Evolutionary conservation across 2,888 invertebrate species (phyloP).

Genomic region (Laspeyria flexula): DNA sequence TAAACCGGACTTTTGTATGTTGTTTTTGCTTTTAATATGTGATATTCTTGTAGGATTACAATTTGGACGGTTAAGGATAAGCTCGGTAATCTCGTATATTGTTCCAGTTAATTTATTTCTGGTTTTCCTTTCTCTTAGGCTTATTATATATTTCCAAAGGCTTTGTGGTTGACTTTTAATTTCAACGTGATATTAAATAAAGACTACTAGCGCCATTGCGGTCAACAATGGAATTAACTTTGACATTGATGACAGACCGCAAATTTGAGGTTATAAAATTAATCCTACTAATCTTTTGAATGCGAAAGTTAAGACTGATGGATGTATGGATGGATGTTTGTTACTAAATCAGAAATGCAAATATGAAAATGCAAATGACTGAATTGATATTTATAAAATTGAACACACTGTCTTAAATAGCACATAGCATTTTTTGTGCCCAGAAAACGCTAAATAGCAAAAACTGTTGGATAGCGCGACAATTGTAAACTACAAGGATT

Average conservation of each 20-base stretch:
- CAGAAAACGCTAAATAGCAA: no score
- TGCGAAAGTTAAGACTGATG: no score
- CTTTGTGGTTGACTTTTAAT: neutral
- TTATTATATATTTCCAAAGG: neutral
- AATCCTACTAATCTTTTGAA: no score
- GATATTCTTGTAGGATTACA: conserved; percentile 13
- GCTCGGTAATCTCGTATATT: conserved; percentile 2
- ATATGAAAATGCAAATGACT: no score
- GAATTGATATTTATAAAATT: no score
- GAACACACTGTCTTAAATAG: no score
- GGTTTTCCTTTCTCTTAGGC: neutral
- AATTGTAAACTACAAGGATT: no score
- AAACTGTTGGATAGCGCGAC: no score
- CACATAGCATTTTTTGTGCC: no score
- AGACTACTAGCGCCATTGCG: neutral
- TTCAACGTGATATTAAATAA: neutral
- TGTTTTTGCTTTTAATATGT: conserved; percentile 14
- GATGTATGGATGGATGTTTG: no score
- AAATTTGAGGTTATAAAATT: no score
- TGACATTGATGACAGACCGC: neutral
- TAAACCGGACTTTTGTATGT: conserved; percentile 15
- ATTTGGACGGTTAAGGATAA: conserved; percentile 9
- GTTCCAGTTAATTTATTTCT: conserved; percentile 6
- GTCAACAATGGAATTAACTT: neutral
- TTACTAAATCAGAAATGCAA: no score